Evolutionary conservation across 1,140 invertebrate species (phyloP).

Genomic region (Acromyrmex heyeri): DNA sequence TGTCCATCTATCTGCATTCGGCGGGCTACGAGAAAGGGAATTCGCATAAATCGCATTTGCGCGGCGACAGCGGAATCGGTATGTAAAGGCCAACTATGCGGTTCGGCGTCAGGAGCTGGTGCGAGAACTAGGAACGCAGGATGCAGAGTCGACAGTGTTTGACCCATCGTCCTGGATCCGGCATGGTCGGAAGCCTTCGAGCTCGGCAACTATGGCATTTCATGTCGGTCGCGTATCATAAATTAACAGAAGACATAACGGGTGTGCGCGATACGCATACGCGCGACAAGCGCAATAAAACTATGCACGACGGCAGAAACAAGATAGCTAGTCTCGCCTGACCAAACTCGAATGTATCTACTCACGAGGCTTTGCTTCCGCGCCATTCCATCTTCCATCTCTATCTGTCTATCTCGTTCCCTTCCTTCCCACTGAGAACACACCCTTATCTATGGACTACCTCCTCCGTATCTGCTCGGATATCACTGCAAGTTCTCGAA

Average conservation of each 20-base stretch:
- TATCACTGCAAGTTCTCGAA: conserved; percentile 66
- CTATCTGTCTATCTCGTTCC: not conserved
- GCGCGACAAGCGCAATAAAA: conserved; percentile 27
- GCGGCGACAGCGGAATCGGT: conserved; percentile 72
- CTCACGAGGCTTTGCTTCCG: conserved; percentile 11
- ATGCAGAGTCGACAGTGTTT: conserved; percentile 49
- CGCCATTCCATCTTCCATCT: conserved; percentile 1
- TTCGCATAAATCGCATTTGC: conserved; percentile 70
- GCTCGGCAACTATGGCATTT: conserved; percentile 68
- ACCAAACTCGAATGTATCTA: conserved; percentile 19
- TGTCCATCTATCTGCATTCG: conserved; percentile 24
- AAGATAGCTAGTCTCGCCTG: not conserved
- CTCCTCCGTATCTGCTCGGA: conserved; percentile 67
- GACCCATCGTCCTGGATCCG: conserved; percentile 36
- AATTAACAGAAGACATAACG: conserved; percentile 62
- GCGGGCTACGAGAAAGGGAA: conserved; percentile 34
- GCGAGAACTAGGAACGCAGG: conserved; percentile 20
- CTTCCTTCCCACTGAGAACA: conserved; percentile 25
- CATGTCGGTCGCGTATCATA: conserved; percentile 49
- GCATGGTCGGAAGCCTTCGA: conserved; percentile 44
- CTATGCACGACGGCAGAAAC: not conserved
- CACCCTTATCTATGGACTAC: conserved; percentile 37
- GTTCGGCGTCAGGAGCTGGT: not conserved
- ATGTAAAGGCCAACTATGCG: conserved; percentile 72
- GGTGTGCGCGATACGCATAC: not conserved